Base-by-base conservation (phyloP, 1,140 invertebrate genomes). In the Ganaspis sp. region DNA sequence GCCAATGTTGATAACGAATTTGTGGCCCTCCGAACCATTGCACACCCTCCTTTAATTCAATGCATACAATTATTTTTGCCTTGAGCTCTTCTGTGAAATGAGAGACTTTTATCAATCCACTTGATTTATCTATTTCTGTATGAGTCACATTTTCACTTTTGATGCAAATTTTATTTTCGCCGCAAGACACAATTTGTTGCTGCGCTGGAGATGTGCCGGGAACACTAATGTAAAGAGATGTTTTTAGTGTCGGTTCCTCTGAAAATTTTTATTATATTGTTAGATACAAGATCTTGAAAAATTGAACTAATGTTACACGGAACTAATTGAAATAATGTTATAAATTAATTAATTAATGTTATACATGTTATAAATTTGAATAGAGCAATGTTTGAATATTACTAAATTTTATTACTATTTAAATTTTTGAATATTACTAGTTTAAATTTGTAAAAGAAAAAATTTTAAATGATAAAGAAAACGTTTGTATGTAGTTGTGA, bases 21-120 rank as follows among this genome's bases (percentile, higher is more conserved):
- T 94, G 89, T 0, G 94, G 92, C 8, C 94, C 94, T 11, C 93
- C 93, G 71, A 92, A 93, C 94, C 94, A 94, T 81, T 94, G 78
- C 0, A 81, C 79, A 29, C 83, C 72, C 0, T 87, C 79, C 6
- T 53, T 72, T 6, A 90, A 64, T 9, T 83, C 69, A 8, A 80
- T 83, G 70, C 89, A 90, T 76, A 90, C 87, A 0, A 79, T 73
- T 2, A 89, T 15, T 70, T 83, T 23, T 9, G 73, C 83, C 0
- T 26, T 37, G 0, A 81, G 29, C 72, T 83, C 42, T 0, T 26
- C 8, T 0, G 82, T 54, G 0, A 19, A 15, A 8, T 85, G 84
- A 19, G 53, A 70, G 1, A 90, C 75, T 3, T 34, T 74, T 8
- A 88, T 70, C 0, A 69, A 75, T 23, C 88, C 87, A 6, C 23